phyloP scores from a whole-genome alignment of 2,888 invertebrate genomes.

The Callinectes sapidus region DNA sequence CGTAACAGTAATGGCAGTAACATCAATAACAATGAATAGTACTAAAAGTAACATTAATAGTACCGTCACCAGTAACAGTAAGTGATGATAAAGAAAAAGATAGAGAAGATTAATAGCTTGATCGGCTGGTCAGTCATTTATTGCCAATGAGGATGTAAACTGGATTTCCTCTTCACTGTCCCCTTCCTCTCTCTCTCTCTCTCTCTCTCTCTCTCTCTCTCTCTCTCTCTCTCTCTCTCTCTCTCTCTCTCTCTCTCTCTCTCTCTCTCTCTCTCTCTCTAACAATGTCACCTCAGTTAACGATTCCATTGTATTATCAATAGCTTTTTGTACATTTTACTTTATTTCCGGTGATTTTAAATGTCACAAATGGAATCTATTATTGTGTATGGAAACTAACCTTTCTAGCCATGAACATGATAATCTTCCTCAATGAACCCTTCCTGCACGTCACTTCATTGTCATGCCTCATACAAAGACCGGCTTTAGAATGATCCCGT shows the following conservation, averaged over 20 bases:
- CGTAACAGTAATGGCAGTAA: neutral
- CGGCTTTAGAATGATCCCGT: too few species aligned
- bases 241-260: slow-evolving; percentile 30
- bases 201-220: neutral
- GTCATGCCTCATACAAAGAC: too few species aligned
- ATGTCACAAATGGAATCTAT: neutral
- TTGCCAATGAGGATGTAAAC: too few species aligned
- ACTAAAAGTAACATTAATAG: neutral
- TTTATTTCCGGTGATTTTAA: neutral
- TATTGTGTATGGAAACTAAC: too few species aligned
- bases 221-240: slow-evolving; percentile 21
- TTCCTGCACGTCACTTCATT: too few species aligned
- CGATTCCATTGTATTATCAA: neutral
- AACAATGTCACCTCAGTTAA: neutral
- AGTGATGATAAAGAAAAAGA: neutral
- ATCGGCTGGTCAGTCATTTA: too few species aligned
- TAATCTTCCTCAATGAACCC: too few species aligned
- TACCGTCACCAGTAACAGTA: neutral
- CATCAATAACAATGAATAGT: neutral
- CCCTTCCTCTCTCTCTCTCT: slow-evolving; percentile 17
- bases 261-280: neutral
- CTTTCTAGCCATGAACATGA: too few species aligned
- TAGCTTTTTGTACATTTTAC: neutral
- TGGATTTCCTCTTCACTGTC: neutral
- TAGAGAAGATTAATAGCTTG: too few species aligned